A percentile compares a stretch with the other conserved stretches of the same genome.
phyloP scores from a whole-genome alignment of 2,113 vertebrate species.

The Sylvilagus bachmani region DNA sequence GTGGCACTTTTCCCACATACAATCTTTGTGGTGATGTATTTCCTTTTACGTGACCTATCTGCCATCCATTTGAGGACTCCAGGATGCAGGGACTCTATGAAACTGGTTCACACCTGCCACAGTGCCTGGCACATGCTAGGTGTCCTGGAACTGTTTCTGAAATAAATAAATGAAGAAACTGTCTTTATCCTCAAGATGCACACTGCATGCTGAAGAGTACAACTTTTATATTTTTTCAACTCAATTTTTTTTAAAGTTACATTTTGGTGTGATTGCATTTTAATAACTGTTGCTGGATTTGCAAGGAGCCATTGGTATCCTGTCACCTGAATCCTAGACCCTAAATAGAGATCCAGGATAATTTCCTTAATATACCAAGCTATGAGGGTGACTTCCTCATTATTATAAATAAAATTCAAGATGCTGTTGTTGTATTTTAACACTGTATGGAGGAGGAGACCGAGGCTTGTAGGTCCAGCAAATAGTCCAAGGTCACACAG shows the following conservation, averaged over 20 bases:
- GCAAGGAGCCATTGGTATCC: not conserved
- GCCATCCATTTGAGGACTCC: not conserved
- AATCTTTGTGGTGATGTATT: not conserved
- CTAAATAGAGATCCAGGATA: slow-evolving; percentile 40
- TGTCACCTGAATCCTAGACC: not conserved
- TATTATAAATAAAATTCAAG: not conserved
- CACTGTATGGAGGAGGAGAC: not conserved
- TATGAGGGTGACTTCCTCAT: not conserved
- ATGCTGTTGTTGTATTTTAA: not conserved
- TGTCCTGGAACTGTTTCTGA: slow-evolving; percentile 21
- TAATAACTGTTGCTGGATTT: slow-evolving; percentile 30
- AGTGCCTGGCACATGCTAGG: not conserved
- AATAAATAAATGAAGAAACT: not conserved
- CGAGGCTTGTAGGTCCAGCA: not conserved
- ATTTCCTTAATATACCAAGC: slow-evolving; percentile 45
- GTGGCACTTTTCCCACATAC: not conserved
- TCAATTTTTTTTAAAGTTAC: slow-evolving; percentile 6
- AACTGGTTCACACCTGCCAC: not conserved
- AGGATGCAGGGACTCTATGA: not conserved
- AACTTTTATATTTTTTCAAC: not conserved
- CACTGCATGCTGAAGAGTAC: not conserved
- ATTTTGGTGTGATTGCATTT: not conserved
- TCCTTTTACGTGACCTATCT: not conserved
- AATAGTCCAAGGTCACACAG: not conserved
- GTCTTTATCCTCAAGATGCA: not conserved